Percentiles rank a stretch among this genome's conserved stretches.
Conservation (phyloP, 2,113 vertebrate species). For the Bagarius yarrelli region DNA sequence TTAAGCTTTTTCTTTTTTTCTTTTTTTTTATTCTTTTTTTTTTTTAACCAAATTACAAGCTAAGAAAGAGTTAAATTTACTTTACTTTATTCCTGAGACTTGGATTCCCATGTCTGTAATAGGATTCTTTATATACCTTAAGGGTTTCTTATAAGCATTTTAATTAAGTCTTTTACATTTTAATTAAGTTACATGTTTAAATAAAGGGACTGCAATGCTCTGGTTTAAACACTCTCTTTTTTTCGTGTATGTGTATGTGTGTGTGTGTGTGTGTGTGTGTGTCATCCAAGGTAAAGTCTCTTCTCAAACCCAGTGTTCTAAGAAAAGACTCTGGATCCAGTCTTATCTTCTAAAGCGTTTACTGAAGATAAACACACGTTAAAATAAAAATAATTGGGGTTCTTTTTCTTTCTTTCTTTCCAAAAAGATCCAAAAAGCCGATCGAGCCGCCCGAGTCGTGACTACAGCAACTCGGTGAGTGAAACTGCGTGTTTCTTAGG, state of each 20-base stretch:
- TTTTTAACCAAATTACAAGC: no score
- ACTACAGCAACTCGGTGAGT: conserved; percentile 19
- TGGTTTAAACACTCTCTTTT: background rate
- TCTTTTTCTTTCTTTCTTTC: background rate
- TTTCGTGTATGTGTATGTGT: background rate
- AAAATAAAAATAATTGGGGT: background rate
- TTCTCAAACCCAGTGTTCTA: background rate
- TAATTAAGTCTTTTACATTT: no score
- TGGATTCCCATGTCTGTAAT: background rate
- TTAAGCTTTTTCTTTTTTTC: no score
- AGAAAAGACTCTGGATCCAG: background rate
- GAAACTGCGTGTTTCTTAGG: conserved; percentile 6
- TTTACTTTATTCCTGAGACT: no score
- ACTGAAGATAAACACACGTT: background rate
- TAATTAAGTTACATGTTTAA: background rate
- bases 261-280: no score
- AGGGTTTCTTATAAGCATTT: background rate
- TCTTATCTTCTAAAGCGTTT: background rate
- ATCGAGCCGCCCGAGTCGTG: conserved; percentile 25
- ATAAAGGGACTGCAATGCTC: background rate
- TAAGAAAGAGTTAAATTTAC: no score
- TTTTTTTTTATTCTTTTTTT: no score
- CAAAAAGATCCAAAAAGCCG: background rate
- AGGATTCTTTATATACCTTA: background rate
- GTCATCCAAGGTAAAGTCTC: background rate